A percentile compares a stretch with the other conserved stretches of the same genome.
phyloP scores from a whole-genome alignment of 2,113 vertebrate species.

The Ciconia maguari region DNA sequence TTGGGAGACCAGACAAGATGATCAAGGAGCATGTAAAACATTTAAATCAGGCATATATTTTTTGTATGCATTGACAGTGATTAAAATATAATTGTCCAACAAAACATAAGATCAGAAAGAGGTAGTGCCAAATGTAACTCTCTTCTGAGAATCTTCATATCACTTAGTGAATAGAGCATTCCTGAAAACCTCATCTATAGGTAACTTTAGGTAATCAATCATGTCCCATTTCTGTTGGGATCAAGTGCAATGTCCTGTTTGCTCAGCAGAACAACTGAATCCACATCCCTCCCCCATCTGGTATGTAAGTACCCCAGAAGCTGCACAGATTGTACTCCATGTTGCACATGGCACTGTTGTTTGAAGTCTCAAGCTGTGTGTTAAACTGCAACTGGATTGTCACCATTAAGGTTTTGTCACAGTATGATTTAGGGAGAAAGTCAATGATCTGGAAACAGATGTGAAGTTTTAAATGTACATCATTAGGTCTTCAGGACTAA shows the following conservation, averaged over 20 bases:
- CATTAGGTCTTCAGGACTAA: neutral
- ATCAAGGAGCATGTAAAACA: neutral
- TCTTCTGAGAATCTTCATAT: neutral
- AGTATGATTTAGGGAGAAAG: neutral
- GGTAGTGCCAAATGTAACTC: fast-evolving
- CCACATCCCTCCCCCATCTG: neutral
- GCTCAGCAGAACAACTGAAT: neutral
- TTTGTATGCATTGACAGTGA: neutral
- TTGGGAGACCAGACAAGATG: neutral
- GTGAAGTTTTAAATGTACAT: neutral
- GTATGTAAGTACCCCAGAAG: neutral
- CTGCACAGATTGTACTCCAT: neutral
- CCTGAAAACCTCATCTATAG: neutral
- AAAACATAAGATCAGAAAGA: neutral
- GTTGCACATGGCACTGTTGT: neutral
- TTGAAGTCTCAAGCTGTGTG: neutral
- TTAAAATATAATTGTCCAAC: neutral
- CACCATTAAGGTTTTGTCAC: neutral
- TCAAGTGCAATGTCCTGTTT: neutral
- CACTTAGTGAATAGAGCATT: neutral
- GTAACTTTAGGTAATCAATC: neutral
- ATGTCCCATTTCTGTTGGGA: neutral
- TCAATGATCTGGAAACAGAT: neutral
- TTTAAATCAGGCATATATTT: neutral
- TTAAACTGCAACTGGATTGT: neutral